Evolutionary conservation across 2,888 invertebrate genomes (phyloP).

Genomic region (Apotomis betuletana): DNA sequence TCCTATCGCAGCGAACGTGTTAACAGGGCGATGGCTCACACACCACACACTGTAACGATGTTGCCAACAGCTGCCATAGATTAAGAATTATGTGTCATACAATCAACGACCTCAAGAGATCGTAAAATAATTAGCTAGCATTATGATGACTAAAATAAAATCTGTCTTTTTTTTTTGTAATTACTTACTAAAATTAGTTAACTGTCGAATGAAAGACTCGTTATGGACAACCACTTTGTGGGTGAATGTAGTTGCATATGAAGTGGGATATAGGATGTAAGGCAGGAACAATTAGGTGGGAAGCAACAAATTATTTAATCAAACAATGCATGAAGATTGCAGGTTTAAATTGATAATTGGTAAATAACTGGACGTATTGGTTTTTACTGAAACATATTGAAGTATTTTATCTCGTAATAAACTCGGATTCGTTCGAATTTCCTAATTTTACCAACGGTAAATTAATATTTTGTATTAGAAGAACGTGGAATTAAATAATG

Average conservation of each 20-base stretch:
- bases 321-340: slow-evolving; percentile 15
- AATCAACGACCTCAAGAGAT: background rate
- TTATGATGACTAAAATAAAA: too few species aligned
- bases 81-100: slow-evolving; percentile 33
- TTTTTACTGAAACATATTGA: background rate
- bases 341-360: background rate
- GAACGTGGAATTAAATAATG: too few species aligned
- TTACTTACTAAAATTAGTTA: too few species aligned
- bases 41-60: slow-evolving; percentile 68
- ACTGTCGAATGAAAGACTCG: too few species aligned
- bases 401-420: too few species aligned
- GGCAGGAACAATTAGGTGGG: slow-evolving; percentile 17
- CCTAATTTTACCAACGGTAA: too few species aligned
- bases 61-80: slow-evolving; percentile 59
- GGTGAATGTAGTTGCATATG: slow-evolving; percentile 7
- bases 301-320: slow-evolving; percentile 39
- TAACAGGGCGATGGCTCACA: slow-evolving; percentile 84
- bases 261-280: slow-evolving; percentile 14
- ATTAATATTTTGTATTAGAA: too few species aligned
- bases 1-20: too few species aligned
- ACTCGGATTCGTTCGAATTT: too few species aligned
- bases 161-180: too few species aligned
- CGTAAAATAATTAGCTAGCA: background rate
- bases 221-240: background rate
- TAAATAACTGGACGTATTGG: background rate